Base-by-base conservation (phyloP, 2,888 invertebrate species). In the Thereva unica region DNA sequence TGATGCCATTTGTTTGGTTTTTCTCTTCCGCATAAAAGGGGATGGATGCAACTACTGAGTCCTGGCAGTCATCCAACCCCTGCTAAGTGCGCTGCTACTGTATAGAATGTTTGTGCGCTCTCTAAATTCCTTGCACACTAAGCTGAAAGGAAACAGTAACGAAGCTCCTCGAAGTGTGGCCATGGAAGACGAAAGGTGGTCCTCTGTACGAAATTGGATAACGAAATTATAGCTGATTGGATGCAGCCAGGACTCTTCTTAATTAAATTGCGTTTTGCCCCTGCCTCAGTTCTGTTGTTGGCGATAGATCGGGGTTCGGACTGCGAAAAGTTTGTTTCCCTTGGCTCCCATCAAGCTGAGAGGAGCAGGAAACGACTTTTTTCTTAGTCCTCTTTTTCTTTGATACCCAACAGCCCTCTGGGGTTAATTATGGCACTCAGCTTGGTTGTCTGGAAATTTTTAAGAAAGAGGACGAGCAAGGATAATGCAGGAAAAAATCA, bases 161-260 rank as follows among this genome's bases (percentile, higher is more conserved):
- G 37, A 50, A 47, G 47, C 47, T 59, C 47, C 47, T 59, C 47
- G 57, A 59, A 47, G 41, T 41, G 61, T 50, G 40, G 45, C 49
- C 49, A 10, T 37, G 40, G 40, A 61, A 61, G 61, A 61, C 23
- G 23, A 61, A 61, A 61, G 61, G 61, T 61, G 61, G 61, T 23
- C 23, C 61, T 50, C 47, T 41, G 61, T 34, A 61, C 50, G 61
- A 50, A 61, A 61, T 61, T 61, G 61, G 61, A 61, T 61, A 61
- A 61, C 61, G 61, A 61, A 61, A 61, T 61, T 61, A 61, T 61
- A 50, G 61, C 61, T 61, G 61, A 61, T 61, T 61, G 61, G 61
- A 61, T 61, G 61, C 61, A 61, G 61, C 61, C 50, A 61, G 61
- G 50, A 61, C 61, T 61, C 50, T 61, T 50, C 61, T 61, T 61